These are phyloP conservation scores for Sphenodon punctatus DNA, from an alignment of 2,797 vertebrate genomes.

Conservation along the genomic window DNA sequence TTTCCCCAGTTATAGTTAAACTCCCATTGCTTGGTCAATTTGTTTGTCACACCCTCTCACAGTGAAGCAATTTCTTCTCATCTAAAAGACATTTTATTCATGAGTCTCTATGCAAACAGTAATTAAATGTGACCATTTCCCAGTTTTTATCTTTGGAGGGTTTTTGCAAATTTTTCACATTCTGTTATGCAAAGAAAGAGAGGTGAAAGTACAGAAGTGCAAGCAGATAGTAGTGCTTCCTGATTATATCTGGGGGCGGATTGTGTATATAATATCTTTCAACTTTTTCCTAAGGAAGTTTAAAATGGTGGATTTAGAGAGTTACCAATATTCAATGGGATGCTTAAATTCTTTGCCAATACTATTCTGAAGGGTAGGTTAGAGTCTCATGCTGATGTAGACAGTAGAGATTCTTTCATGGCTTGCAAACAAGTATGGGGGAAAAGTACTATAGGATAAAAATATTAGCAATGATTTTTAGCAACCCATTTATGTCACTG, in stretches of 20 bases:
- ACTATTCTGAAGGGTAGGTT: too few species aligned
- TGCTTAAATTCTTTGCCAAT: not conserved
- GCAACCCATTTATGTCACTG: fast-evolving
- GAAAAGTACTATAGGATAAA: too few species aligned
- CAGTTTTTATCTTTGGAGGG: fast-evolving
- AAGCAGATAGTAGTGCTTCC: not conserved
- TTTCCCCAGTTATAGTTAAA: not conserved
- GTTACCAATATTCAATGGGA: too few species aligned
- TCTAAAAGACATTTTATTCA: not conserved
- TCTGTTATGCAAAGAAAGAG: not conserved
- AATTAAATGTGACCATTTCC: not conserved
- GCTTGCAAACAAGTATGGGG: not conserved
- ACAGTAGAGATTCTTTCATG: not conserved
- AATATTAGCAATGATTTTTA: fast-evolving
- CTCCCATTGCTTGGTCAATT: not conserved
- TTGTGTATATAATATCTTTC: too few species aligned
- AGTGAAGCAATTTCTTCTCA: not conserved
- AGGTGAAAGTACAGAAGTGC: not conserved
- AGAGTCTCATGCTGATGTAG: not conserved
- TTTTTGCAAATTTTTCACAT: not conserved
- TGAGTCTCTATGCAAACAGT: not conserved
- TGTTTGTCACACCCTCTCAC: not conserved
- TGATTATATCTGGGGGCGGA: too few species aligned
- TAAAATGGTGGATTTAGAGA: not conserved
- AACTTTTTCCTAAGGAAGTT: too few species aligned